Base-by-base conservation (phyloP, 2,113 vertebrate genomes). In the Menidia beryllina region DNA sequence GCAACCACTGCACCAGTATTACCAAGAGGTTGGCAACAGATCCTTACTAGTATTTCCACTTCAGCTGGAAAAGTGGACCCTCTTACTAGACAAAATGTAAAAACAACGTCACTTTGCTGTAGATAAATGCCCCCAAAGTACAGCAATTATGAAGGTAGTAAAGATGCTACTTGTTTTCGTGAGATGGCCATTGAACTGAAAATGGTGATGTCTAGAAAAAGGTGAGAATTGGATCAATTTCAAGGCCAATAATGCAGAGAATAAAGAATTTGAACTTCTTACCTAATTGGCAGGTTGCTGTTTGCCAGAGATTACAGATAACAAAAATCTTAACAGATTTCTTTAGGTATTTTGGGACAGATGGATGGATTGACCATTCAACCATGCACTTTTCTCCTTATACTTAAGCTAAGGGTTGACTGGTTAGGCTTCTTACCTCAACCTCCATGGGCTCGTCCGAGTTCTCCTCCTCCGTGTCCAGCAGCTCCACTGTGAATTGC, bases 391-490 rank as follows among this genome's bases (percentile, higher is more conserved):
- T 34, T 8, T 34, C 30, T 10, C 10, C 30, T 34, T 10, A 10
- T 5, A 5, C 30, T 10, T 8, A 34, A 34, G 7, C 30, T 2
- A 34, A 34, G 30, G 30, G 10, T 10, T 10, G 30, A 34, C 30
- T 10, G 5, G 30, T 10, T 19, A 14, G 25, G 21, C 36, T 7
- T 69, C 88, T 90, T 83, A 99, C 98, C 95, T 99, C 97, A 2
- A 95, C 95, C 82, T 99, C 98, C 78, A 97, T 95, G 17, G 96
- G 97, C 83, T 98, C 98, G n/a, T 98, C 97, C 0, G 96, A 99
- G 84, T 97, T 97, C 69, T 98, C 98, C 79, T 99, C 97, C 72
- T 99, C 98, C 0, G 96, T 96, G 90, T 99, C 98, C 63, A 99
- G 91, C 61, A 99, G 95, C 89, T 99, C 98, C 77, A 99, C 95